Percentiles rank a stretch among this genome's conserved stretches.
phyloP scores from a whole-genome alignment of 2,888 invertebrate species.

The Silvanus unidentatus region DNA sequence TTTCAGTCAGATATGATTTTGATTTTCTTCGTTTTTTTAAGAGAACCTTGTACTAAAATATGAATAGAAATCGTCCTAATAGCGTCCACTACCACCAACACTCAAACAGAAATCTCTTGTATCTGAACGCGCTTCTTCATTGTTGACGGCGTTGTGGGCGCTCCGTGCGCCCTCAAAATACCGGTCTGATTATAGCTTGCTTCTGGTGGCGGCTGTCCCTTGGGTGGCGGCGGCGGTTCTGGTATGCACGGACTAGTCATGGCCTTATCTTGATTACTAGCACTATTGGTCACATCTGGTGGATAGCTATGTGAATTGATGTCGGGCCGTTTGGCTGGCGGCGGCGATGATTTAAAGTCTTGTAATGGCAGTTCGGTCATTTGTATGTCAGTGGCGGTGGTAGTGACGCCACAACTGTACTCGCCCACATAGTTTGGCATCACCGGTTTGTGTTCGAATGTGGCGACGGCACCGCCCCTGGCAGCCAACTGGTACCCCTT shows the following conservation, averaged over 20 bases:
- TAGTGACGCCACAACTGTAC: slow-evolving; percentile 54
- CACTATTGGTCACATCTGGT: slow-evolving; percentile 46
- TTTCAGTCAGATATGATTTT: slow-evolving; percentile 28
- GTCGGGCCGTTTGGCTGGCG: slow-evolving; percentile 46
- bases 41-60: not conserved
- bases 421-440: slow-evolving; percentile 54
- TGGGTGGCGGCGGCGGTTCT: slow-evolving; percentile 59
- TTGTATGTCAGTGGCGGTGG: slow-evolving; percentile 56
- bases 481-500: slow-evolving; percentile 49
- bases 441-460: slow-evolving; percentile 53
- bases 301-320: slow-evolving; percentile 34
- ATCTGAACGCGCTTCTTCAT: slow-evolving; percentile 88
- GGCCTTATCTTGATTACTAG: slow-evolving; percentile 29
- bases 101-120: slow-evolving; percentile 86
- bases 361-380: slow-evolving; percentile 60
- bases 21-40: slow-evolving; percentile 21
- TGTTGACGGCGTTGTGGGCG: slow-evolving; percentile 65
- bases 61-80: too few relatives aligned
- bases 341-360: slow-evolving; percentile 56
- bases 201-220: slow-evolving; percentile 47
- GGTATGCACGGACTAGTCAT: slow-evolving; percentile 48
- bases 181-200: slow-evolving; percentile 48
- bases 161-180: slow-evolving; percentile 56
- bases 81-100: slow-evolving; percentile 18
- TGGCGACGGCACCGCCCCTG: slow-evolving; percentile 47